Evolutionary conservation across 1,140 invertebrate genomes (phyloP).

Genomic region (Heliconius congener): DNA sequence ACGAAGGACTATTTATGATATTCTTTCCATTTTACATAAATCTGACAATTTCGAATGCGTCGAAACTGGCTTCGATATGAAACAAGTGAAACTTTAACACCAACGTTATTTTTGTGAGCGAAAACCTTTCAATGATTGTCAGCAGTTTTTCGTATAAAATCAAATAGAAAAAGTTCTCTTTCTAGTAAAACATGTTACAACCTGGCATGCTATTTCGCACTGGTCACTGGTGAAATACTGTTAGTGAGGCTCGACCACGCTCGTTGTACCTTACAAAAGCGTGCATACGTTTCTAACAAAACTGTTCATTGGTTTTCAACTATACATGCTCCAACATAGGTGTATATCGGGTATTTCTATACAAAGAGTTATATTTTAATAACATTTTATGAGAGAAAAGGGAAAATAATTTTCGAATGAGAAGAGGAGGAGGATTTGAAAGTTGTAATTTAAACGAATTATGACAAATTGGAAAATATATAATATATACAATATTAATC

Average conservation of each 20-base stretch:
- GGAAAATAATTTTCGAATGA: too few relatives aligned
- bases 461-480: neutral
- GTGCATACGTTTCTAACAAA: slow-evolving; percentile 25
- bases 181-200: slow-evolving; percentile 10
- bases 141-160: slow-evolving; percentile 17
- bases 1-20: too few relatives aligned
- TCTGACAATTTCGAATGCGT: neutral
- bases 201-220: slow-evolving; percentile 20
- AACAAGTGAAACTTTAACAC: neutral
- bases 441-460: too few relatives aligned
- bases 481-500: neutral
- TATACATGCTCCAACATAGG: slow-evolving; percentile 12
- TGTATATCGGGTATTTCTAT: neutral
- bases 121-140: slow-evolving; percentile 10
- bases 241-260: slow-evolving; percentile 18
- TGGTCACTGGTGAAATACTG: slow-evolving; percentile 20
- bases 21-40: neutral
- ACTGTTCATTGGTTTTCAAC: slow-evolving; percentile 22
- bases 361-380: too few relatives aligned
- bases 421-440: too few relatives aligned
- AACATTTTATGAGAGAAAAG: too few relatives aligned
- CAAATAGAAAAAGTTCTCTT: slow-evolving; percentile 20
- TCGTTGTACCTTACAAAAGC: slow-evolving; percentile 24
- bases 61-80: neutral
- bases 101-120: neutral